Percentiles rank a stretch among this genome's conserved stretches.
Conservation (phyloP, 2,797 vertebrate genomes). For the Anguilla marmorata region DNA sequence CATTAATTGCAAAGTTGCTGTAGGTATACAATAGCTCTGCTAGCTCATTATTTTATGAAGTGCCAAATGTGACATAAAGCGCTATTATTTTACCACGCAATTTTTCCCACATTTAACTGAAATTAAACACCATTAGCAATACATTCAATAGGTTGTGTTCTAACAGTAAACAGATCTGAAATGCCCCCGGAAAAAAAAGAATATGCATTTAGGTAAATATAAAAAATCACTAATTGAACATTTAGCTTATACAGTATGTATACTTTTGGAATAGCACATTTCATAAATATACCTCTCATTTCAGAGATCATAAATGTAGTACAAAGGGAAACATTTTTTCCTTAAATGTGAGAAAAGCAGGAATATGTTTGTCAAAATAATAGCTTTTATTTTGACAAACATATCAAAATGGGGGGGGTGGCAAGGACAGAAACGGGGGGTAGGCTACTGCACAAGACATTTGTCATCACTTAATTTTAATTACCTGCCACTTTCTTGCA, state of each 20-base stretch:
- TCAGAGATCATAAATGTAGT: neutral
- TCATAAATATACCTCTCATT: neutral
- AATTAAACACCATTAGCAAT: neutral
- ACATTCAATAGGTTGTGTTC: neutral
- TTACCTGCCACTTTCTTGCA: conserved; percentile 83
- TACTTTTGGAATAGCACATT: neutral
- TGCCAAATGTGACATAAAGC: too few species aligned
- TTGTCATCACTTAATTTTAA: conserved; percentile 45
- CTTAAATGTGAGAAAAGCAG: neutral
- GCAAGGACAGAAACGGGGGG: conserved; percentile 30
- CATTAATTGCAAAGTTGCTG: neutral
- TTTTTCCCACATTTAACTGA: too few species aligned
- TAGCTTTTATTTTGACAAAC: conserved; percentile 28
- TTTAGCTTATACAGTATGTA: too few species aligned
- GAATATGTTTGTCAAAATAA: neutral
- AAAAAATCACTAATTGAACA: too few species aligned
- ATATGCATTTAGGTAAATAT: neutral
- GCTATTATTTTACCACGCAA: too few species aligned
- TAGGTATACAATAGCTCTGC: conserved; percentile 26
- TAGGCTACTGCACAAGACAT: conserved; percentile 5
- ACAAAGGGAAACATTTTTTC: neutral
- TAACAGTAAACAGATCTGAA: neutral
- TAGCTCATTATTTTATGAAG: neutral
- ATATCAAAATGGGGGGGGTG: conserved; percentile 28
- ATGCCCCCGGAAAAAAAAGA: neutral